Conservation (phyloP, 2,888 invertebrate species). For the Aphelenchoides bicaudatus region DNA sequence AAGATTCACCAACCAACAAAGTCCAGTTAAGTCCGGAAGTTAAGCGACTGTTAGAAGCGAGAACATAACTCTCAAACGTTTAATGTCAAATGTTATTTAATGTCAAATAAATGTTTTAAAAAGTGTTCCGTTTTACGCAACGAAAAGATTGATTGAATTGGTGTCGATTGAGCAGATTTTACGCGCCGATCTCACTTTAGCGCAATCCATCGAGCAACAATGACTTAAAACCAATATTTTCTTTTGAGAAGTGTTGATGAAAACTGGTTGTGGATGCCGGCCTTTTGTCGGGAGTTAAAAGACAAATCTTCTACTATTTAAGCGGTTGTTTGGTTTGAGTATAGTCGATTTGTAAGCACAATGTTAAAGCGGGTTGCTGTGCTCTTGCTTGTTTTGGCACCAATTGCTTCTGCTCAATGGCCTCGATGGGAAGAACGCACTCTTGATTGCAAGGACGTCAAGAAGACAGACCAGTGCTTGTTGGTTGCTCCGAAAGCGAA, state of each 20-base stretch:
- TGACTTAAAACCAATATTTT: not conserved
- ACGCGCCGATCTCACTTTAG: too few species aligned
- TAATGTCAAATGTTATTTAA: too few species aligned
- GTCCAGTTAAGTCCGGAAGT: slow-evolving; percentile 12
- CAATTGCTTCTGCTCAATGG: slow-evolving; percentile 22
- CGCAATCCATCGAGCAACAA: not conserved
- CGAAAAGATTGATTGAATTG: slow-evolving; percentile 8
- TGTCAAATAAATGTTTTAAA: not conserved
- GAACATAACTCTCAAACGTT: not conserved
- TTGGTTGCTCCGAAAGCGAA: slow-evolving; percentile 47
- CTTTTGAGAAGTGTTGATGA: too few species aligned
- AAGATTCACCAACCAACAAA: slow-evolving; percentile 29
- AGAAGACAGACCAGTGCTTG: slow-evolving; percentile 39
- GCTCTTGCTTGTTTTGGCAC: too few species aligned
- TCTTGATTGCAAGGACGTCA: slow-evolving; percentile 47
- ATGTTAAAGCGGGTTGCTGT: too few species aligned
- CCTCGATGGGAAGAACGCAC: slow-evolving; percentile 44
- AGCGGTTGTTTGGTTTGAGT: too few species aligned
- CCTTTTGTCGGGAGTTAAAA: not conserved
- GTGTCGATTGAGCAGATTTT: too few species aligned
- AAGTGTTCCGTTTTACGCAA: slow-evolving; percentile 2
- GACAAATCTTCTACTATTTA: too few species aligned
- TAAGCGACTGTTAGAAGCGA: slow-evolving; percentile 2
- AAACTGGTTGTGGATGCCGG: not conserved
- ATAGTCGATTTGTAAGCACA: too few species aligned